Conservation (phyloP, 2,888 invertebrate species). For the Tuta absoluta region DNA sequence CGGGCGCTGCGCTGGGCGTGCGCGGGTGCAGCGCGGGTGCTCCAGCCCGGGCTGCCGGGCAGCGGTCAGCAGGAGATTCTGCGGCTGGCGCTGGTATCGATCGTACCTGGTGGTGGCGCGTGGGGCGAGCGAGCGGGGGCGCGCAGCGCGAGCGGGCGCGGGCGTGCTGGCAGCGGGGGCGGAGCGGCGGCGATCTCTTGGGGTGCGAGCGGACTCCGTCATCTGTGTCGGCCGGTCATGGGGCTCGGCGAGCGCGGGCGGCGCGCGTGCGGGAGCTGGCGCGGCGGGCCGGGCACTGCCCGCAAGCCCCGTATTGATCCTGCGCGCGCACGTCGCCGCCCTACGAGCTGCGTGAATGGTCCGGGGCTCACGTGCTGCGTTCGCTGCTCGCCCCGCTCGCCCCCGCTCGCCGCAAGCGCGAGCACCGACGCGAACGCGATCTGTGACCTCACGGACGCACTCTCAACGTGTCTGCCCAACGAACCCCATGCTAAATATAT, state of each 20-base stretch:
- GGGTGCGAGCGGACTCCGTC: constrained; percentile 79
- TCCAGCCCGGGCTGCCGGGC: constrained; percentile 33
- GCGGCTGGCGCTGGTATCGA: constrained; percentile 60
- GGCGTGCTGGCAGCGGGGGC: constrained; percentile 65
- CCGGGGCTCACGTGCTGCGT: constrained; percentile 74
- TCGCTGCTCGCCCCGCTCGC: constrained; percentile 8
- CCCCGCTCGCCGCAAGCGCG: constrained; percentile 10
- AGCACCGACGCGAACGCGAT: neutral
- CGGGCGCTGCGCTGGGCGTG: constrained; percentile 2
- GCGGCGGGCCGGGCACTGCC: constrained; percentile 68
- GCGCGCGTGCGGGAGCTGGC: constrained; percentile 56
- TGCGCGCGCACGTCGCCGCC: constrained; percentile 74
- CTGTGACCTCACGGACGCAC: constrained; percentile 19
- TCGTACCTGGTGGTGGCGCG: constrained; percentile 69
- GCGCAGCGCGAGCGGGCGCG: constrained; percentile 55
- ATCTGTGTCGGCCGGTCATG: constrained; percentile 77
- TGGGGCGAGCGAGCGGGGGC: constrained; percentile 48
- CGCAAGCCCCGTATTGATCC: constrained; percentile 60
- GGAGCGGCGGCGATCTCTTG: constrained; percentile 54
- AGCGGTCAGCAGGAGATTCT: constrained; percentile 54
- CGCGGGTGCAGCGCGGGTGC: constrained; percentile 9
- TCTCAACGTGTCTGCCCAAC: constrained; percentile 17
- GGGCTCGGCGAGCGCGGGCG: constrained; percentile 50
- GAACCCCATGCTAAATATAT: constrained; percentile 22
- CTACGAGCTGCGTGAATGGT: constrained; percentile 66